phyloP scores from a whole-genome alignment of 2,113 vertebrate species.

The Fukomys damarensis region DNA sequence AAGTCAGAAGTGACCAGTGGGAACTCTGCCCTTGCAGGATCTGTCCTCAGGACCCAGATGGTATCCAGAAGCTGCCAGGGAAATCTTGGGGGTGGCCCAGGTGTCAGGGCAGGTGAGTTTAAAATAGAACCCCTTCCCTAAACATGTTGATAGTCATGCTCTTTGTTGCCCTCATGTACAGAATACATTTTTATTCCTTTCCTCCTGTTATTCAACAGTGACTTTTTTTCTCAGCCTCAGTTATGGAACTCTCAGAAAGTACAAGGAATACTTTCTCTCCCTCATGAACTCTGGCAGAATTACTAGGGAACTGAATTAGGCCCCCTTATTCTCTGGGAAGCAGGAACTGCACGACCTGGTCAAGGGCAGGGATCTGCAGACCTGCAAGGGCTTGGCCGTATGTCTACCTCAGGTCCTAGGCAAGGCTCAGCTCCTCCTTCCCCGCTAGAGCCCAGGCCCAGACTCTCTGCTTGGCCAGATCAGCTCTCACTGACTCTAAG shows the following conservation, averaged over 20 bases:
- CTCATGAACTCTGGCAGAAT: not conserved
- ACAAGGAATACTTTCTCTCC: not conserved
- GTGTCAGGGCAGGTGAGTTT: not conserved
- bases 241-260: not conserved
- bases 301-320: not conserved
- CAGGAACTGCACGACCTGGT: not conserved
- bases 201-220: not conserved
- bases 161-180: not conserved
- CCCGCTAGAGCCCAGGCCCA: too few relatives aligned
- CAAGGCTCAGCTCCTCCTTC: not conserved
- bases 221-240: not conserved
- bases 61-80: not conserved
- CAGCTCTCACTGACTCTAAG: not conserved
- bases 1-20: not conserved
- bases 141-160: not conserved
- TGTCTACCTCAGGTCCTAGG: not conserved
- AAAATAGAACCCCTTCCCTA: not conserved
- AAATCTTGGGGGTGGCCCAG: not conserved
- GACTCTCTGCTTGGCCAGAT: not conserved
- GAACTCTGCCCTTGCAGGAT: not conserved
- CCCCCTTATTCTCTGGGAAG: not conserved
- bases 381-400: not conserved
- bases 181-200: not conserved
- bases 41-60: not conserved
- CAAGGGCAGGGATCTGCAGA: not conserved